Conservation (phyloP, 2,888 invertebrate genomes). For the Nezara viridula region DNA sequence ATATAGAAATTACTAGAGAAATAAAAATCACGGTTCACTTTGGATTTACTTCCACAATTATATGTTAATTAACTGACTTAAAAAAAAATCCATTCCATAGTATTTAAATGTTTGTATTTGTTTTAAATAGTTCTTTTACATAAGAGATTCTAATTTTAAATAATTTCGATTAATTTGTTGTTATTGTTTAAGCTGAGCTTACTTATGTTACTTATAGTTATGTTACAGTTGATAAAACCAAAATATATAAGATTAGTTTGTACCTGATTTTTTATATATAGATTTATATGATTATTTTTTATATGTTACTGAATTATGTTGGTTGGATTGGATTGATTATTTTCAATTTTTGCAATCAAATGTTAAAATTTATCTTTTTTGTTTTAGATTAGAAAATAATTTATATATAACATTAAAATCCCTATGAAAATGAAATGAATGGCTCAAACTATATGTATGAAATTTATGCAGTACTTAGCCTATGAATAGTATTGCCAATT, state of each 20-base stretch:
- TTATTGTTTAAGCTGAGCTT: not conserved
- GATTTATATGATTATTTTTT: constrained; percentile 1
- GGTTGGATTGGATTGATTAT: not conserved
- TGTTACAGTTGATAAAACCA: constrained; percentile 28
- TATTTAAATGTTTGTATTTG: not conserved
- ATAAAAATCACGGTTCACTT: constrained; percentile 21
- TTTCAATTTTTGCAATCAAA: not conserved
- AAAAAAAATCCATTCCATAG: constrained; percentile 30
- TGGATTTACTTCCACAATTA: constrained; percentile 8
- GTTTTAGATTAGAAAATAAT: not conserved
- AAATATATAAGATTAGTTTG: constrained; percentile 39
- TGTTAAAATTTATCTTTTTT: not conserved
- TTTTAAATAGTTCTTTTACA: not conserved
- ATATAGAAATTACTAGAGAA: constrained; percentile 44
- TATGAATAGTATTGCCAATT: not conserved
- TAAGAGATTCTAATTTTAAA: not conserved
- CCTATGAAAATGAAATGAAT: not conserved
- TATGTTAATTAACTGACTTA: not conserved
- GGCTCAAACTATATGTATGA: not conserved
- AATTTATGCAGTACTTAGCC: not conserved
- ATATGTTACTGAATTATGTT: not conserved
- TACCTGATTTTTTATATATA: constrained; percentile 44
- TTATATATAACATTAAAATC: not conserved
- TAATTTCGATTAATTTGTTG: not conserved
- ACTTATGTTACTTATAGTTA: constrained; percentile 23